phyloP scores from a whole-genome alignment of 2,797 vertebrate species.

The Smutsia gigantea region DNA sequence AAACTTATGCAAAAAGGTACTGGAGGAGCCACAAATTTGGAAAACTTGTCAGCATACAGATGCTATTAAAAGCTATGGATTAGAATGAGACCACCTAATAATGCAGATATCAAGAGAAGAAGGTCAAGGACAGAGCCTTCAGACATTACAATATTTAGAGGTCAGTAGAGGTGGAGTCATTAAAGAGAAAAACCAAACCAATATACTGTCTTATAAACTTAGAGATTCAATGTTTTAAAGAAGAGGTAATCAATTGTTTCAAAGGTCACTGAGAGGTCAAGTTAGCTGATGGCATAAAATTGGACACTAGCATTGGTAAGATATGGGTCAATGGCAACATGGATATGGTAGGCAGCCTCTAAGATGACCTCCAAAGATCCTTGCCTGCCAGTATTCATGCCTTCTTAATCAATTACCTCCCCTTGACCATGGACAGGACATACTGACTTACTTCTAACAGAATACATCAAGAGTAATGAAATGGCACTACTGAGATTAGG shows the following conservation, averaged over 20 bases:
- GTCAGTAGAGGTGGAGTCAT: neutral
- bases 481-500: neutral
- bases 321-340: neutral
- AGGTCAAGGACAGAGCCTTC: neutral
- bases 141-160: neutral
- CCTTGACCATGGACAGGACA: neutral
- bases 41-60: slow-evolving; percentile 18
- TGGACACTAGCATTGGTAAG: neutral
- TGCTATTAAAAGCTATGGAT: slow-evolving; percentile 31
- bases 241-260: neutral
- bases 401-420: neutral
- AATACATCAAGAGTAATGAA: neutral
- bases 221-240: neutral
- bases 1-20: neutral
- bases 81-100: neutral
- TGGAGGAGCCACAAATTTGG: neutral
- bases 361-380: neutral
- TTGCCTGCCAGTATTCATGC: neutral
- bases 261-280: neutral
- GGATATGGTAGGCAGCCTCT: neutral
- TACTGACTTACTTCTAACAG: neutral
- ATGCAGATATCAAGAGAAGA: neutral
- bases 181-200: neutral
- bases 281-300: neutral
- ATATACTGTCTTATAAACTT: neutral